Evolutionary conservation across 2,888 invertebrate genomes (phyloP).

Genomic region (Drosophila longiperda): DNA sequence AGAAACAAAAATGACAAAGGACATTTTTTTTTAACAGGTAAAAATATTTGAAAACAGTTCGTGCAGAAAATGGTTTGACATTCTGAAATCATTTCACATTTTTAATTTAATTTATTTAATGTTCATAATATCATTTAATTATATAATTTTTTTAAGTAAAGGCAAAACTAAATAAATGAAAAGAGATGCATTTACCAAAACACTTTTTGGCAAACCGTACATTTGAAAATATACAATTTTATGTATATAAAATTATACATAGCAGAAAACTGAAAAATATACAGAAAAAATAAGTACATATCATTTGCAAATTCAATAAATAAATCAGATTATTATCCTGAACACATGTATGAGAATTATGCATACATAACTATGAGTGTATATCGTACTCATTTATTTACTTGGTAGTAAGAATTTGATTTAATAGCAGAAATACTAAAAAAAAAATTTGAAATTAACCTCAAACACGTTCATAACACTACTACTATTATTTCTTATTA

Average conservation of each 20-base stretch:
- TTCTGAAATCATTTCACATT: neutral
- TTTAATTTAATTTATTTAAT: neutral
- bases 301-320: neutral
- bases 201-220: too few relatives aligned
- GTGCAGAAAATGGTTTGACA: neutral
- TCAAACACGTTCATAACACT: neutral
- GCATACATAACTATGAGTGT: neutral
- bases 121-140: neutral
- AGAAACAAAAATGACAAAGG: slow-evolving; percentile 1
- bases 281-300: neutral
- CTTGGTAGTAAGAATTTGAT: neutral
- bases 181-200: neutral
- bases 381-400: neutral
- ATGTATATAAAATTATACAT: neutral
- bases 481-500: neutral
- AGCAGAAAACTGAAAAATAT: neutral
- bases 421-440: neutral
- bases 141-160: neutral
- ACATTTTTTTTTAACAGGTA: slow-evolving; percentile 1
- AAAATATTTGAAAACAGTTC: neutral
- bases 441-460: neutral
- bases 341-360: neutral
- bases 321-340: neutral
- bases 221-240: neutral
- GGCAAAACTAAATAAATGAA: neutral